Evolutionary conservation across 1,140 invertebrate species (phyloP).

Genomic region (Thrips palmi): DNA sequence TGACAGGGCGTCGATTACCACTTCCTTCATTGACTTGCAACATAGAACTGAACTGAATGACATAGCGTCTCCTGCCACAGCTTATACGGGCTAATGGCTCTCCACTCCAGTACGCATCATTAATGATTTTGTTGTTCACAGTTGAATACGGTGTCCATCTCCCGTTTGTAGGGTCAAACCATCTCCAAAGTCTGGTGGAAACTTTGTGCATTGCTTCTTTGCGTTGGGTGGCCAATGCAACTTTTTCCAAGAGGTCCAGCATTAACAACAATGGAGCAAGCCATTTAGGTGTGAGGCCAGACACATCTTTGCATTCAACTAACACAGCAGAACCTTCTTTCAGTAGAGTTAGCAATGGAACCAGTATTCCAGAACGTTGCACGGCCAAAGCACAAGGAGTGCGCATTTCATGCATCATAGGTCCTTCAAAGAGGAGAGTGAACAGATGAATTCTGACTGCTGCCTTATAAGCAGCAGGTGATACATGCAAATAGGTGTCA

Average conservation of each 20-base stretch:
- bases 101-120: conserved; percentile 64
- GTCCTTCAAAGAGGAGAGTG: conserved; percentile 57
- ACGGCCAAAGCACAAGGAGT: conserved; percentile 41
- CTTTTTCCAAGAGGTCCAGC: conserved; percentile 67
- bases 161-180: conserved; percentile 66
- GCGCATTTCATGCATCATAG: conserved; percentile 42
- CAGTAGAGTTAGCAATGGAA: conserved; percentile 34
- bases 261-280: conserved; percentile 56
- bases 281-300: conserved; percentile 50
- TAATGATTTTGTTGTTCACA: conserved; percentile 60
- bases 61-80: conserved; percentile 56
- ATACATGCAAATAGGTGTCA: too few species aligned
- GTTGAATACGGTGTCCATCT: conserved; percentile 63
- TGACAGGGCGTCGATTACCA: conserved; percentile 64
- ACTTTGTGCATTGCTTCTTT: conserved; percentile 49
- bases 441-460: conserved; percentile 55
- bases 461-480: conserved; percentile 33
- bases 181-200: conserved; percentile 52
- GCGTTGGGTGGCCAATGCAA: conserved; percentile 46
- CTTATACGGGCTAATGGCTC: conserved; percentile 52
- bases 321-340: conserved; percentile 25
- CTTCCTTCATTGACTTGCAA: conserved; percentile 44
- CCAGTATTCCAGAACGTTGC: conserved; percentile 30
- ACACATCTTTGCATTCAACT: conserved; percentile 20
- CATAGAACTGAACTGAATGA: conserved; percentile 46